Base-by-base conservation (phyloP, 2,113 vertebrate species). In the Catharus minimus region DNA sequence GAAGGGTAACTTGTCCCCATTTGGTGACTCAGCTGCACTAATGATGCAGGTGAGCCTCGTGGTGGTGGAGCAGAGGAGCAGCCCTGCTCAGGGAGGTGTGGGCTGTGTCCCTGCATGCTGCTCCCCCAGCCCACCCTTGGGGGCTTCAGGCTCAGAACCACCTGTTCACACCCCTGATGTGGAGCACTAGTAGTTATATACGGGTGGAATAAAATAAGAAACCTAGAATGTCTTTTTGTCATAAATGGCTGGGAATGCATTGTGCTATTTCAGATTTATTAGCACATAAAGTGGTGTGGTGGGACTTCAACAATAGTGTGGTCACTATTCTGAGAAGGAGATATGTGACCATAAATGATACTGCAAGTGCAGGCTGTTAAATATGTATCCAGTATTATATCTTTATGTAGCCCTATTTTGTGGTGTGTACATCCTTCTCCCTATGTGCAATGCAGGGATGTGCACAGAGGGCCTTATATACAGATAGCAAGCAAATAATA, bases 171-270 rank as follows among this genome's bases (percentile, higher is more conserved):
- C 46, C 26, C 62, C 64, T 80, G 46, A 10, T 64, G 6, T 0
- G 4, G 41, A 74, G 32, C 43, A 6, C 20, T 27, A 13, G 5
- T 10, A 49, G 46, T 58, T n/a, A 19, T 2, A 12, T 49, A 28
- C 0, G 0, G 12, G 11, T n/a, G 15, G 18, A 64, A 55, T 44
- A 38, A 79, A 82, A 74, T 23, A 50, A 1, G 16, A 55, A 53
- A 64, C 21, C 19, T 57, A 15, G 36, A 47, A 27, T 53, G 14
- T 44, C 5, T 36, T 82, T 80, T 72, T 85, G 10, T 46, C 65
- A 50, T 19, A 52, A 66, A 19, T 30, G 30, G 19, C 60, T 92
- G 72, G 53, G 27, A 74, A 28, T 44, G n/a, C 8, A 13, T 33
- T 12, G 11, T 50, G n/a, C 33, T 77, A 11, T 69, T 78, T 38